phyloP scores from a whole-genome alignment of 2,888 invertebrate genomes.

The Coelopa pilipes region DNA sequence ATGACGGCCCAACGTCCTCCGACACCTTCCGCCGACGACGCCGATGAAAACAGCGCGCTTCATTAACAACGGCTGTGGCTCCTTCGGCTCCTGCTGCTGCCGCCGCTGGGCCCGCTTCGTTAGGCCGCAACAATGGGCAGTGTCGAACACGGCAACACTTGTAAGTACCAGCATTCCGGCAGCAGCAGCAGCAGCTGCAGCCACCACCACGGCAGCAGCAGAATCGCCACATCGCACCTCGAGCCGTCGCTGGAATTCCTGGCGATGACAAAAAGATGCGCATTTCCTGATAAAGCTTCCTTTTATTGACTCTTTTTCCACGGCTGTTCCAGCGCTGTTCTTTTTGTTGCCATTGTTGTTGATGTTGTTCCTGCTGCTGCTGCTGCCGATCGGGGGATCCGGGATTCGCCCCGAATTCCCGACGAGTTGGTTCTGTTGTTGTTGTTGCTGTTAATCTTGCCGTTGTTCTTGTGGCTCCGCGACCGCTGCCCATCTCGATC shows the following conservation, averaged over 20 bases:
- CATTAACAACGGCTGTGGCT: conserved; percentile 3
- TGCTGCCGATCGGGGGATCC: no score
- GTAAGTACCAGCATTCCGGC: conserved; percentile 26
- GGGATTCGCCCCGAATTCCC: no score
- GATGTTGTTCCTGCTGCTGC: not conserved
- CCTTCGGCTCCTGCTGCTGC: not conserved
- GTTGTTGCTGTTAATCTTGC: not conserved
- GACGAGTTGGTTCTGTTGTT: not conserved
- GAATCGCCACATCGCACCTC: conserved; percentile 13
- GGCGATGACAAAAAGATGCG: conserved; percentile 47
- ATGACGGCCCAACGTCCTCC: no score
- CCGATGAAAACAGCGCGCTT: conserved; percentile 7
- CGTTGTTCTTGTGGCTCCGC: no score
- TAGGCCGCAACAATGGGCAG: conserved; percentile 14
- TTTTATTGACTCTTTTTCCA: conserved; percentile 4
- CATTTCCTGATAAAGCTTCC: conserved; percentile 46
- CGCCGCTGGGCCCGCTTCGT: not conserved
- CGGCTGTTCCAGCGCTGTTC: no score
- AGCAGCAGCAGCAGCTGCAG: not conserved
- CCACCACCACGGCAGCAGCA: not conserved
- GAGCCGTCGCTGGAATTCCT: conserved; percentile 25
- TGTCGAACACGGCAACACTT: conserved; percentile 1
- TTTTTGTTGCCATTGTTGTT: conserved; percentile 7
- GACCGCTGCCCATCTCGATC: no score
- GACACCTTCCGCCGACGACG: conserved; percentile 4